phyloP scores from a whole-genome alignment of 2,113 vertebrate genomes.

The Delphinus delphis region DNA sequence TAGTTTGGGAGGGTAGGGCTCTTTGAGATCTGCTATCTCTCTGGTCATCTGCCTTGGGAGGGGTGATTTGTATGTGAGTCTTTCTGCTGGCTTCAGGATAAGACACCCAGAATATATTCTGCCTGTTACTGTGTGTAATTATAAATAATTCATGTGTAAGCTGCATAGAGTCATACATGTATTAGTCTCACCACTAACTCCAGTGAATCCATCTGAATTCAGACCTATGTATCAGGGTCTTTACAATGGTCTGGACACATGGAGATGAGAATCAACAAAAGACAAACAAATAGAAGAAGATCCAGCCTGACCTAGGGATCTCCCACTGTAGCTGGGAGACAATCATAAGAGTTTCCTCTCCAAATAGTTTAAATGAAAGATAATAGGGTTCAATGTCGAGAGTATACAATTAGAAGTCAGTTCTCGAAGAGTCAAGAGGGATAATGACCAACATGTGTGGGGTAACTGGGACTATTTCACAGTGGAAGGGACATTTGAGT shows the following conservation, averaged over 20 bases:
- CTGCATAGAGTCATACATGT: background rate
- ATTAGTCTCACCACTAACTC: background rate
- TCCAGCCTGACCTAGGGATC: no score
- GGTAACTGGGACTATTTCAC: background rate
- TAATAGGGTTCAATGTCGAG: background rate
- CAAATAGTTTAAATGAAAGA: background rate
- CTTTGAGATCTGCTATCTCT: background rate
- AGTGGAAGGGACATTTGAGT: background rate
- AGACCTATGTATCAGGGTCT: no score
- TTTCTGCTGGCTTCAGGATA: background rate
- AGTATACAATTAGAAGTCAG: no score
- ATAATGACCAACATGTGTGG: fast-evolving
- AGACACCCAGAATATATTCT: background rate
- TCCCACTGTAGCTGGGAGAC: background rate
- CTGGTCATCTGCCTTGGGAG: background rate
- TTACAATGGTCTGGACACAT: background rate
- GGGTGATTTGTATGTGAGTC: background rate
- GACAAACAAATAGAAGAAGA: background rate
- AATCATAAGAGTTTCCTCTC: no score
- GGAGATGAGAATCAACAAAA: background rate
- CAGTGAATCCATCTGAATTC: background rate
- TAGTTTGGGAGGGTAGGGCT: background rate
- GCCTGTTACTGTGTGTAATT: background rate
- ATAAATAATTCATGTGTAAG: background rate
- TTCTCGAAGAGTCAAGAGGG: background rate